Evolutionary conservation across 1,140 invertebrate species (phyloP).

Genomic region (Cydia splendana): DNA sequence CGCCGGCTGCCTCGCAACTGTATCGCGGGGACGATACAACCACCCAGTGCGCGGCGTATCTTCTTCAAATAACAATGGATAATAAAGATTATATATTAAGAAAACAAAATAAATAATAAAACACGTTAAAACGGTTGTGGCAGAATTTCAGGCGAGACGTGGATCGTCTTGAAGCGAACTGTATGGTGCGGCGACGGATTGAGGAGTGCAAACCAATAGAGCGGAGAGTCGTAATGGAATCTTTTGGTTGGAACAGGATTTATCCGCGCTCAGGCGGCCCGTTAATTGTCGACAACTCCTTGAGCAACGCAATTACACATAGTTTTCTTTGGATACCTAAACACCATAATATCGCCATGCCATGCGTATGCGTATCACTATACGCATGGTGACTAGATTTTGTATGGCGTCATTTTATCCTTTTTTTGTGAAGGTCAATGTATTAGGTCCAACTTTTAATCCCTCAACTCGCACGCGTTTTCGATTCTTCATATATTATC

Average conservation of each 20-base stretch:
- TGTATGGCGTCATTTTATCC: no score
- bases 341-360: no score
- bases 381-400: not conserved
- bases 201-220: constrained; percentile 60
- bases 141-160: constrained; percentile 19
- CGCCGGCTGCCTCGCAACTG: constrained; percentile 64
- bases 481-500: no score
- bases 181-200: constrained; percentile 55
- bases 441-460: no score
- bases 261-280: constrained; percentile 52
- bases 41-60: constrained; percentile 34
- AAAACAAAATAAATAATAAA: not conserved
- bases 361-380: not conserved
- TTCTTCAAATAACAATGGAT: constrained; percentile 11
- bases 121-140: not conserved
- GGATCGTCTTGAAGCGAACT: constrained; percentile 49
- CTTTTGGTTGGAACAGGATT: constrained; percentile 77
- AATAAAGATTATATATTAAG: not conserved
- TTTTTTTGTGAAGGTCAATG: no score
- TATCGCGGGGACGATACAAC: constrained; percentile 25
- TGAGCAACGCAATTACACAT: constrained; percentile 1
- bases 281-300: constrained; percentile 29
- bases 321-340: not conserved
- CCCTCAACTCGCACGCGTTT: no score
- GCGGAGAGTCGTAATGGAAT: constrained; percentile 56